Evolutionary conservation across 1,140 invertebrate genomes (phyloP).

Genomic region (Ceratina calcarata): DNA sequence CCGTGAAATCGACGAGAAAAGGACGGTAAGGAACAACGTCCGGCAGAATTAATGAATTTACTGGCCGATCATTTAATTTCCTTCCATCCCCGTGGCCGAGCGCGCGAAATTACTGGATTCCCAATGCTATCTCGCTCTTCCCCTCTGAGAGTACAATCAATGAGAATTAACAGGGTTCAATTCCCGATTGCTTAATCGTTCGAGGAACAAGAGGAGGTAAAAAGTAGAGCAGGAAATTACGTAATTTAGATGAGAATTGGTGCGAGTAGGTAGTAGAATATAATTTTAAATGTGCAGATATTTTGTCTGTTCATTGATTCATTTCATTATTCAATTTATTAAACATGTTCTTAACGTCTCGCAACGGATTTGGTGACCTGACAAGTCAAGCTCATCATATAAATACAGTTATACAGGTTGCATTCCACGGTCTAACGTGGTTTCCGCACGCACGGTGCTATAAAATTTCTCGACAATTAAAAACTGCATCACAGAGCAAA

Average conservation of each 20-base stretch:
- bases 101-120: slow-evolving; percentile 48
- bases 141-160: background rate
- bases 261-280: background rate
- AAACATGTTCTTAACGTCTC: no score
- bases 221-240: background rate
- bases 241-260: background rate
- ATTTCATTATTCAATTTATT: no score
- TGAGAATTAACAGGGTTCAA: background rate
- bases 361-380: no score
- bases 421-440: no score
- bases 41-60: slow-evolving; percentile 62
- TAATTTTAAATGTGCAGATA: no score
- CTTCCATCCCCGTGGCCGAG: slow-evolving; percentile 38
- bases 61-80: slow-evolving; percentile 60
- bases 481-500: background rate
- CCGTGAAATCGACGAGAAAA: slow-evolving; percentile 47
- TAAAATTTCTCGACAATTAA: slow-evolving; percentile 9
- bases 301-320: no score
- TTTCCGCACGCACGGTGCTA: background rate
- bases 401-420: no score
- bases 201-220: background rate
- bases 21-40: slow-evolving; percentile 43
- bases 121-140: background rate
- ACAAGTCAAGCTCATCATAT: no score
- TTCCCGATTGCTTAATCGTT: background rate